Base-by-base conservation (phyloP, 2,888 invertebrate species). In the Torymus tubicola region DNA sequence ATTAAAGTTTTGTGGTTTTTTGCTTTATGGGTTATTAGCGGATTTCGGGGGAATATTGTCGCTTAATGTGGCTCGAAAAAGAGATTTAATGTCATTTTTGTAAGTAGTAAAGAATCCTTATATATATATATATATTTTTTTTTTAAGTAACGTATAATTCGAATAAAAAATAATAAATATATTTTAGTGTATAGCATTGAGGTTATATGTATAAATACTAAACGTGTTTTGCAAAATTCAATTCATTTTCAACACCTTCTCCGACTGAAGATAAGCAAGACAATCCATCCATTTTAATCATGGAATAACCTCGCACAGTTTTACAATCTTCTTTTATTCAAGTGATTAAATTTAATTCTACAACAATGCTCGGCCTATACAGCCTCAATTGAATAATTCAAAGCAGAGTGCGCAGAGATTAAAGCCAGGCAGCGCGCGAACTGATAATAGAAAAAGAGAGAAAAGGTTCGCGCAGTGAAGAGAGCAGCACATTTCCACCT, bases 1-100 rank as follows among this genome's bases (percentile, higher is more conserved):
- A 76, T 77, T 77, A 73, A 71, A 60, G 42, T 70, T 81, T 78
- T 81, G 74, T 75, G 18, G 61, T 81, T 81, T 81, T 81, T 77
- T 81, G 73, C 77, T 77, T 80, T 64, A 57, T 60, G 74, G 55
- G 52, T 24, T 74, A 24, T 42, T 42, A 42, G 42, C 42, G 42
- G 42, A 42, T 42, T 42, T 42, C 10, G 42, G 42, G 42, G 42
- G 42, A 42, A 42, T 42, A 42, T 42, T 8, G 42, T 42, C 42
- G 42, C 42, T 42, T 42, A 8, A 42, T 42, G 42, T 42, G 42
- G 42, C 8, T 8, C 1, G 42, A 8, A 42, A 42, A 42, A 42
- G 42, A 42, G 8, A 42, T 42, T 42, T 42, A 42, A 42, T 42
- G 8, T 8, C 42, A 8, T 42, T 42, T 42, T 42, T 42, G 31